These are phyloP conservation scores for Pocillopora damicornis DNA, from an alignment of 64 coral and sea anemone genomes.

Conservation along the genomic window DNA sequence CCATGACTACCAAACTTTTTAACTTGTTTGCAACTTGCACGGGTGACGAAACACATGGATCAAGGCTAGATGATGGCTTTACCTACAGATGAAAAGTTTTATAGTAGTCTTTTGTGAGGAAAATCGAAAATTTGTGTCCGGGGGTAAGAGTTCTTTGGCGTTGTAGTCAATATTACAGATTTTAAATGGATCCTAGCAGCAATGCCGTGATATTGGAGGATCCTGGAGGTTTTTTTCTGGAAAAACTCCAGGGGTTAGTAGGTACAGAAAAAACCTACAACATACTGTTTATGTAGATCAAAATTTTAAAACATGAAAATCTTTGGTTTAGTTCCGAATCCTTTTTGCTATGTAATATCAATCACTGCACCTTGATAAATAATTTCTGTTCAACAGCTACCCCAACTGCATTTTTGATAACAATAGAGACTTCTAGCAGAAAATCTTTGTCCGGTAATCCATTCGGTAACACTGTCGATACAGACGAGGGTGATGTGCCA, in stretches of 20 bases:
- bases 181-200: too few species aligned
- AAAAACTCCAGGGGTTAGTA: too few species aligned
- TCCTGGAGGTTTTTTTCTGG: too few species aligned
- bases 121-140: not conserved
- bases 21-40: not conserved
- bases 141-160: too few species aligned
- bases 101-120: not conserved
- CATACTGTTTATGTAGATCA: too few species aligned
- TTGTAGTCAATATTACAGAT: too few species aligned
- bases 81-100: not conserved
- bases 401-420: constrained; percentile 26
- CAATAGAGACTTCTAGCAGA: constrained; percentile 7
- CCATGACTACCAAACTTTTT: constrained; percentile 3
- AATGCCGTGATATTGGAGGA: too few species aligned
- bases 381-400: not conserved
- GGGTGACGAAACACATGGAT: constrained; percentile 6
- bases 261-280: too few species aligned
- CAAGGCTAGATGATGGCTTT: not conserved
- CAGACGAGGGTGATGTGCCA: not conserved
- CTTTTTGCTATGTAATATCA: not conserved
- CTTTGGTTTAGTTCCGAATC: not conserved
- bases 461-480: not conserved
- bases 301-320: not conserved
- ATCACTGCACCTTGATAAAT: constrained; percentile 3
- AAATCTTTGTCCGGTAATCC: constrained; percentile 3